Evolutionary conservation across 2,113 vertebrate genomes (phyloP), one percentile per base, ranked within the genome.

Genomic region (Dicaeum eximium): DNA sequence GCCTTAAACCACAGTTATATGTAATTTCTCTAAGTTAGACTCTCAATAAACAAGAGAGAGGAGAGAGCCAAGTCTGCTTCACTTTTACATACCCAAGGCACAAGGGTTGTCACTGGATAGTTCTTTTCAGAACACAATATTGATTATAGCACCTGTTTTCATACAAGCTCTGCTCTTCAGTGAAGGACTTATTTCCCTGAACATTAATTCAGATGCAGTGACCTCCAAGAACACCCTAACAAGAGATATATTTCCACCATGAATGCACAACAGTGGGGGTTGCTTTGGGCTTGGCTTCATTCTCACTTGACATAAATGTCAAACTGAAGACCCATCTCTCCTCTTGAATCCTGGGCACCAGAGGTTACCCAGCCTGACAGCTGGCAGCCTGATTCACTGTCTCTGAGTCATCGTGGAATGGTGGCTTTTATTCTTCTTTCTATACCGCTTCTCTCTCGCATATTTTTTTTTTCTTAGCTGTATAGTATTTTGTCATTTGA

Each of bases 401-500:
- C 57, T 92, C 77, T 47, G 53, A 86, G 61, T 57, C 1, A 0
- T 60, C 4, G 3, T n/a, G 11, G 65, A 95, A 30, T 40, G 50
- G 71, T 80, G 64, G 51, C 20, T 93, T 91, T 96, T 93, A 51
- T 79, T 93, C 53, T 37, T 66, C 38, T 62, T 88, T 90, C 56
- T 61, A 56, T 53, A 77, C 5, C 33, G 16, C 40, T 88, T 85
- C 21, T 23, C 66, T 83, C 54, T 94, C 58, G 27, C 42, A 47
- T 85, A 10, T 72, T 73, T 69, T 74, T 79, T 83, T 56, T 53
- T 67, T 74, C 60, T 84, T 69, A 47, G 15, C 35, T 94, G 44
- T 56, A 86, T 83, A 24, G 58, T 93, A 83, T 96, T 96, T 93
- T 96, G 90, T 93, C 90, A 90, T 93, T 94, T 86, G 74, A 94